A percentile compares a stretch with the other conserved stretches of the same genome.
These are phyloP conservation scores for Polydrusus cervinus DNA, from an alignment of 2,888 invertebrate species.

Conservation along the genomic window DNA sequence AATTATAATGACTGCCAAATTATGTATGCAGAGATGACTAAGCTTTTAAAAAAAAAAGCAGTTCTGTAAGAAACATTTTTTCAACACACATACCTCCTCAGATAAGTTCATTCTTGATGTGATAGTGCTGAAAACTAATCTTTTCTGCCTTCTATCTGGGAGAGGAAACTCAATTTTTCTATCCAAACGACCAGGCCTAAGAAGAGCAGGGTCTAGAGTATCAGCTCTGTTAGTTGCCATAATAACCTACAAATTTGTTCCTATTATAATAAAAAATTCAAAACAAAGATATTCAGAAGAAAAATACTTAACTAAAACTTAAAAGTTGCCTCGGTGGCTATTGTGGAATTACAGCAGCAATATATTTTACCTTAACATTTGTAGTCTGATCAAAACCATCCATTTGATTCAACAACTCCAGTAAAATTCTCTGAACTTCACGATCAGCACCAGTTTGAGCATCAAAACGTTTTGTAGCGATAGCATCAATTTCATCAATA, in stretches of 20 bases:
- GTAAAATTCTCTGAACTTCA: slow-evolving; percentile 97
- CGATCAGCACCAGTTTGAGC: slow-evolving; percentile 99
- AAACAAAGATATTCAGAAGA: too few relatives aligned
- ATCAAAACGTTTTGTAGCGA: slow-evolving; percentile 98
- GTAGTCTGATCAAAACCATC: slow-evolving; percentile 99
- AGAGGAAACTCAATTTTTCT: slow-evolving; percentile 99
- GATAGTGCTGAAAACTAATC: slow-evolving; percentile 98
- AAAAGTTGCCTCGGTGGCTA: too few relatives aligned
- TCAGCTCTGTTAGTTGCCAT: slow-evolving; percentile 99
- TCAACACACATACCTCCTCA: slow-evolving; percentile 88
- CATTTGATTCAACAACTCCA: slow-evolving; percentile 99
- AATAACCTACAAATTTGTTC: slow-evolving; percentile 74
- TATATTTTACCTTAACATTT: slow-evolving; percentile 90
- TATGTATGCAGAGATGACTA: too few relatives aligned
- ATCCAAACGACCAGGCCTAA: slow-evolving; percentile 96
- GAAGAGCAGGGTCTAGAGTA: slow-evolving; percentile 97
- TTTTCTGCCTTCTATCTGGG: slow-evolving; percentile 93
- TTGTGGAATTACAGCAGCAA: background rate
- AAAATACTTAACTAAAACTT: too few relatives aligned
- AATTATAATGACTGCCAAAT: too few relatives aligned
- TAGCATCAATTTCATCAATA: slow-evolving; percentile 99
- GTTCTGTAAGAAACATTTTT: too few relatives aligned
- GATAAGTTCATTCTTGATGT: slow-evolving; percentile 97
- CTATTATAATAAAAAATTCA: background rate
- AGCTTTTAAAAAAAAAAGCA: background rate